Conservation (phyloP, 2,797 vertebrate species). For the Malurus splendens region DNA sequence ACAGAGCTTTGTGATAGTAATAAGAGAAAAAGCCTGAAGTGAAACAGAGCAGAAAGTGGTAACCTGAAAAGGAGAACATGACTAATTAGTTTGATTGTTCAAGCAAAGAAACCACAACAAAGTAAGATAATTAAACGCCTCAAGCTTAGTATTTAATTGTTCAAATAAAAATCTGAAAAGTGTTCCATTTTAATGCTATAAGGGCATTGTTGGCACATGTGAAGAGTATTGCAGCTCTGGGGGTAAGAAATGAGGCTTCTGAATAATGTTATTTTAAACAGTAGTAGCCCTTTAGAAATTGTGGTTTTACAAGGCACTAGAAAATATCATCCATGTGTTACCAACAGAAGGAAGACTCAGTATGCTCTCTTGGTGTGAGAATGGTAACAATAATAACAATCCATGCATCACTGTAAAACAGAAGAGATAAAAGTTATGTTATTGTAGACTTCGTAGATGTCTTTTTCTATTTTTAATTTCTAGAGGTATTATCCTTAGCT, state of each 20-base stretch:
- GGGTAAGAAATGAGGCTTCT: neutral
- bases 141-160: neutral
- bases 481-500: neutral
- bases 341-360: neutral
- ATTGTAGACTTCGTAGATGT: neutral
- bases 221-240: neutral
- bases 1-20: neutral
- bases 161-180: neutral
- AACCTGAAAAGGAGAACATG: neutral
- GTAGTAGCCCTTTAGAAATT: neutral
- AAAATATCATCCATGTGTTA: neutral
- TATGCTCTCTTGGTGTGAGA: neutral
- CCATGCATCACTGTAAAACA: neutral
- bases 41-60: neutral
- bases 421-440: neutral
- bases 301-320: neutral
- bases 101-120: neutral
- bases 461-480: neutral
- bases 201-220: neutral
- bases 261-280: neutral
- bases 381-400: neutral
- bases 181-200: neutral
- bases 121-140: neutral
- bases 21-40: neutral
- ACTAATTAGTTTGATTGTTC: slow-evolving; percentile 5